Conservation (phyloP, 2,797 vertebrate species). For the Rhabdophis nuchalis region DNA sequence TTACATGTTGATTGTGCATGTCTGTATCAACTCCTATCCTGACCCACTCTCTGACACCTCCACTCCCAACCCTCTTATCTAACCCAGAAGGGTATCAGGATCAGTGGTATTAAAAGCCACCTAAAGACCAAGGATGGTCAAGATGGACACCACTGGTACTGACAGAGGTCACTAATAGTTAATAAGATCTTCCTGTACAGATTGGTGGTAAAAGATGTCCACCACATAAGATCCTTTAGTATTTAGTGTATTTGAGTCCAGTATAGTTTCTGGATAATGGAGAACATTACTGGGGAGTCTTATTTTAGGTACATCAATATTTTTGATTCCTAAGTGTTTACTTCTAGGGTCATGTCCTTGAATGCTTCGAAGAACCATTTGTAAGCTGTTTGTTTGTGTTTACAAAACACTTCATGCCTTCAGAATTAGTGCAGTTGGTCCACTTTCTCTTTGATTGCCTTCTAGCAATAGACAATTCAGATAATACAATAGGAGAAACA, state of each 20-base stretch:
- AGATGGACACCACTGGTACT: neutral
- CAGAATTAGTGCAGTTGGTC: neutral
- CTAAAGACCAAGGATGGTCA: neutral
- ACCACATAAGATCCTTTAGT: neutral
- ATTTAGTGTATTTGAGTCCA: neutral
- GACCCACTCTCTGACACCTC: neutral
- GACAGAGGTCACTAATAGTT: neutral
- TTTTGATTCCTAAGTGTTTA: neutral
- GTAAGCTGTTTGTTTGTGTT: neutral
- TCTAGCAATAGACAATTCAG: neutral
- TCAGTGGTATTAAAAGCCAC: neutral
- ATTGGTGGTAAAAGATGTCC: neutral
- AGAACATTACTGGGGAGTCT: neutral
- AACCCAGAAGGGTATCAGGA: neutral
- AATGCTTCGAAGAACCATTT: neutral
- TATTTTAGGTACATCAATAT: neutral
- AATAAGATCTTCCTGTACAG: neutral
- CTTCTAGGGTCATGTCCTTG: neutral
- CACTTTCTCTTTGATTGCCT: neutral
- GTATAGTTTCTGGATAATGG: neutral
- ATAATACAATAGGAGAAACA: slow-evolving; percentile 10
- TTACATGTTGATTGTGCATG: neutral
- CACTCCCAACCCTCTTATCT: neutral
- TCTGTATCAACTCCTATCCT: neutral
- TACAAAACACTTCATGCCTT: neutral